Percentiles rank a stretch among this genome's conserved stretches.
Conservation (phyloP, 37 sponge, comb jelly and placozoan species). For the Axinella damicornis region DNA sequence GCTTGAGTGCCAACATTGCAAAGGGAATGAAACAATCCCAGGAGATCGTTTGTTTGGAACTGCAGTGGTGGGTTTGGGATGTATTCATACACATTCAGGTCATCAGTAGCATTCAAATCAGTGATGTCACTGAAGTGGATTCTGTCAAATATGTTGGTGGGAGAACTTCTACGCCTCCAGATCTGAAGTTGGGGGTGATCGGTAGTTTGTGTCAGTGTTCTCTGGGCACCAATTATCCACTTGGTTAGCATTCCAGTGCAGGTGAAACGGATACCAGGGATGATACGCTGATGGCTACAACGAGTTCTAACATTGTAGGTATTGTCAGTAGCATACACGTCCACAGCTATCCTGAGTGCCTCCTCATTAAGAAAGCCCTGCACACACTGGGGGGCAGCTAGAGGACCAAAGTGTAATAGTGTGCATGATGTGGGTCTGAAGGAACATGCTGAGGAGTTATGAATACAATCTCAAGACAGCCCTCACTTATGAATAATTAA, state of each 20-base stretch:
- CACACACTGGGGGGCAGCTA: too few species aligned
- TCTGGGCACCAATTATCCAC: not conserved
- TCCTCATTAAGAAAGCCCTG: too few species aligned
- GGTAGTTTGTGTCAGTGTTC: too few species aligned
- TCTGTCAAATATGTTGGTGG: not conserved
- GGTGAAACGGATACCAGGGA: not conserved
- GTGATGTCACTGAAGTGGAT: not conserved
- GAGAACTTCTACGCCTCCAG: not conserved
- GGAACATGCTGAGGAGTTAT: too few species aligned
- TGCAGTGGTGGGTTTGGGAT: not conserved
- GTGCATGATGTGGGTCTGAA: too few species aligned
- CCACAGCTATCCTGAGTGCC: too few species aligned
- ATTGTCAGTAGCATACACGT: too few species aligned
- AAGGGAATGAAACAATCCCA: not conserved
- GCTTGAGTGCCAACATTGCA: too few species aligned
- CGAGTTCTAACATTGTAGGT: too few species aligned
- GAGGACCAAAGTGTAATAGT: too few species aligned
- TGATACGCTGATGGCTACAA: not conserved
- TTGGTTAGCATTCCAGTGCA: not conserved
- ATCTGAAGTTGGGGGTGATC: not conserved
- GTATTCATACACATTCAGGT: not conserved
- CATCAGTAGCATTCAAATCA: not conserved
- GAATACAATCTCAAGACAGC: too few species aligned
- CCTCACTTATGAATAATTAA: too few species aligned
- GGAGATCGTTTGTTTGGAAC: not conserved